Base-by-base conservation (phyloP, 2,797 vertebrate species). In the Sebastes cheni region DNA sequence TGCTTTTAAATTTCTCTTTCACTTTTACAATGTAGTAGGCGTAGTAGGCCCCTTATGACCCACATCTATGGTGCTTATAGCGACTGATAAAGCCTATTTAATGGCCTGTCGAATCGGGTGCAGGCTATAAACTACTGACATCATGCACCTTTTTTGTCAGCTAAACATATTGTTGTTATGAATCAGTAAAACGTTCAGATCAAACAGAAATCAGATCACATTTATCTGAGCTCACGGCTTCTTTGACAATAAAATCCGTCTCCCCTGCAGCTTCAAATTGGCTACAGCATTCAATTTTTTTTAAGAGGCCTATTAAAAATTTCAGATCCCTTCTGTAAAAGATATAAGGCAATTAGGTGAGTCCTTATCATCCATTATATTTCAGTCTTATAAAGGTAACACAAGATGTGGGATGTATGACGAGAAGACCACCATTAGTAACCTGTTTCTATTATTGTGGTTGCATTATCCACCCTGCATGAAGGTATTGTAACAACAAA, bases 141-240 rank as follows among this genome's bases (percentile, higher is more conserved):
- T 77, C 18, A 32, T 50, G 27, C 39, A 20, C 56, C 2, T 72
- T 58, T 58, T 22, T 22, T 22, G 25, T 42, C 50, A 59, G 20
- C 20, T 23, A n/a, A 72, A 62, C 12, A 25, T 69, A n/a, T 55
- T 25, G 22, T 61, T 29, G 72, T 72, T 77, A 76, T 13, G 27
- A 61, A 61, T 60, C 5, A 30, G 67, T 29, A 10, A 68, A 72
- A 54, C 25, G 39, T 29, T 58, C 25, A 62, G 56, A 73, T 42
- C n/a, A 54, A 25, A 50, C 46, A 83, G 46, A 87, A 32, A 67
- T 64, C 46, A 34, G 30, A 82, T 72, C 42, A 22, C 50, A 62
- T 68, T 68, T 56, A 64, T 72, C 34, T 25, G 42, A 58, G 46
- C 72, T 54, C 32, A 14, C 69, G 23, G 32, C 60, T 23, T 54